A percentile compares a stretch with the other conserved stretches of the same genome.
phyloP scores from a whole-genome alignment of 2,113 vertebrate genomes.

The Tragulus kanchil region DNA sequence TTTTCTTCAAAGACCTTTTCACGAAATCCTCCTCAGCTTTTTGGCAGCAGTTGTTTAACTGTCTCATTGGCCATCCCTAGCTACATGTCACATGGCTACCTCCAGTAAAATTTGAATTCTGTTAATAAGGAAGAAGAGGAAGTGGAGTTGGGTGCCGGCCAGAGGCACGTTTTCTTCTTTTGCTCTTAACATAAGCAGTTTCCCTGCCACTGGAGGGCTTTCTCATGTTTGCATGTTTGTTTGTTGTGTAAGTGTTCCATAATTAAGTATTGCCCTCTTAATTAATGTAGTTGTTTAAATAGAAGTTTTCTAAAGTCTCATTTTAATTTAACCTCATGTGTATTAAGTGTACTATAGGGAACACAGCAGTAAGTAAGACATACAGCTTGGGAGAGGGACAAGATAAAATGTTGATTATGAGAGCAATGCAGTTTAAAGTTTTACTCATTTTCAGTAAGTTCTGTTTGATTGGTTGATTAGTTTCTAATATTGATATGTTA shows the following conservation, averaged over 20 bases:
- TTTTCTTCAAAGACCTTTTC: constrained; percentile 3
- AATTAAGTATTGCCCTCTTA: background rate
- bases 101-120: constrained; percentile 30
- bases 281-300: background rate
- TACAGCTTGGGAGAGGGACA: background rate
- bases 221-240: background rate
- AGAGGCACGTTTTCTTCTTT: background rate
- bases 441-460: constrained; percentile 16
- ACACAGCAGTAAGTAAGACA: background rate
- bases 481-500: constrained; percentile 27
- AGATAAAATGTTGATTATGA: background rate
- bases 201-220: background rate
- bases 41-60: background rate
- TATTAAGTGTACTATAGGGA: background rate
- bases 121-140: background rate
- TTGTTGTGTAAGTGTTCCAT: constrained; percentile 8
- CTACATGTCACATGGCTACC: background rate
- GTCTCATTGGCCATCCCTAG: background rate
- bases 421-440: background rate
- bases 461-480: background rate
- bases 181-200: constrained; percentile 26
- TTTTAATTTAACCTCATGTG: background rate
- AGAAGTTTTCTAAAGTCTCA: background rate
- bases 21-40: background rate
- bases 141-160: background rate